Conservation (phyloP, 2,113 vertebrate genomes). For the Spermophilus dauricus region DNA sequence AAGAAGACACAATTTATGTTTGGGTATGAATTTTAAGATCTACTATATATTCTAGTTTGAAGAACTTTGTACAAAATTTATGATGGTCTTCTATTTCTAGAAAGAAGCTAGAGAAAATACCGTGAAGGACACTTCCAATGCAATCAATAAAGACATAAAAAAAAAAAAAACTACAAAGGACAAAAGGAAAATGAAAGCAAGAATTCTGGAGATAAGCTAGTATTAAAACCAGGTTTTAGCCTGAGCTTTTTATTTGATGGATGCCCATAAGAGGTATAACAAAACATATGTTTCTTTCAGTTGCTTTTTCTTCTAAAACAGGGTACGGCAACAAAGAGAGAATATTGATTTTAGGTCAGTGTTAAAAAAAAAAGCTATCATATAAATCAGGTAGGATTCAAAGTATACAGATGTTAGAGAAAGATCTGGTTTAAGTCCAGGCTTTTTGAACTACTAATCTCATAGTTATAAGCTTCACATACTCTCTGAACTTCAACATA, state of each 20-base stretch:
- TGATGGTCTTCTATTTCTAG: background rate
- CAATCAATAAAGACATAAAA: background rate
- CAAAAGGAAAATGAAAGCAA: background rate
- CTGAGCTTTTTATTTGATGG: background rate
- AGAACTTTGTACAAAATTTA: background rate
- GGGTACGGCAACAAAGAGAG: background rate
- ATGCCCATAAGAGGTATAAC: background rate
- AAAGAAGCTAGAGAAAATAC: background rate
- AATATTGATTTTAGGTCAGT: background rate
- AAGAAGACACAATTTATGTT: background rate
- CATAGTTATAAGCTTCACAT: background rate
- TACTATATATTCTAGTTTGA: background rate
- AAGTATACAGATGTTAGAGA: background rate
- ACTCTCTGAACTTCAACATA: background rate
- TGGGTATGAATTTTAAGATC: background rate
- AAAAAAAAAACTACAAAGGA: background rate
- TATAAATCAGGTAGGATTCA: background rate
- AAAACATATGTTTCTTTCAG: background rate
- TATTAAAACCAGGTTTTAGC: background rate
- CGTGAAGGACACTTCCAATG: background rate
- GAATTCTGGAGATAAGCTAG: background rate
- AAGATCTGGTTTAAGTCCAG: background rate
- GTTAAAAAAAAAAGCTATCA: background rate
- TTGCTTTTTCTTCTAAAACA: background rate
- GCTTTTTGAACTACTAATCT: background rate